These are phyloP conservation scores for Vanessa atalanta DNA, from an alignment of 1,140 invertebrate genomes.

Conservation along the genomic window DNA sequence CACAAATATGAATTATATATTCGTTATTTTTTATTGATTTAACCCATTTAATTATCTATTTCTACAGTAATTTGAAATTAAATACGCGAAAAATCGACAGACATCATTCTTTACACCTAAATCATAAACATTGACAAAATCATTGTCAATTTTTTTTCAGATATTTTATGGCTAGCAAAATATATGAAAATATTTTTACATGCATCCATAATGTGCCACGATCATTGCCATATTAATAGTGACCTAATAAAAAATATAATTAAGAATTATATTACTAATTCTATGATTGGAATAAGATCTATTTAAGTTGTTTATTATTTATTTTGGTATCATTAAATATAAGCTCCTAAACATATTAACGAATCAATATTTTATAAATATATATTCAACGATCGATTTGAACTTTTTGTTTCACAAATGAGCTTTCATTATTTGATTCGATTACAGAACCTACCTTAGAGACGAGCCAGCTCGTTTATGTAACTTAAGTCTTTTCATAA, in stretches of 20 bases:
- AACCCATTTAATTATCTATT: conserved; percentile 3
- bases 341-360: conserved; percentile 25
- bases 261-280: too few species aligned
- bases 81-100: not conserved
- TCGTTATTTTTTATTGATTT: not conserved
- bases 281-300: too few species aligned
- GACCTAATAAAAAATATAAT: not conserved
- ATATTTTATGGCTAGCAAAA: not conserved
- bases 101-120: conserved; percentile 3
- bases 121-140: not conserved
- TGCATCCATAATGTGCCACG: too few species aligned
- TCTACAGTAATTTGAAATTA: conserved; percentile 11
- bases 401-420: too few species aligned
- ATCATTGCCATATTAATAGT: too few species aligned
- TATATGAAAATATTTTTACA: not conserved
- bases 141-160: not conserved
- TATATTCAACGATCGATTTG: too few species aligned
- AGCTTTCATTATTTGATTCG: too few species aligned
- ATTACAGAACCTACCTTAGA: too few species aligned
- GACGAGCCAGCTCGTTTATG: too few species aligned
- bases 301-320: too few species aligned
- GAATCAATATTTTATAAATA: conserved; percentile 1
- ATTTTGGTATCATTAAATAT: not conserved
- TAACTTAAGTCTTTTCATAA: too few species aligned
- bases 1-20: not conserved